These are phyloP conservation scores for Cacoxenus indagator DNA, from an alignment of 2,888 invertebrate genomes.

Conservation along the genomic window DNA sequence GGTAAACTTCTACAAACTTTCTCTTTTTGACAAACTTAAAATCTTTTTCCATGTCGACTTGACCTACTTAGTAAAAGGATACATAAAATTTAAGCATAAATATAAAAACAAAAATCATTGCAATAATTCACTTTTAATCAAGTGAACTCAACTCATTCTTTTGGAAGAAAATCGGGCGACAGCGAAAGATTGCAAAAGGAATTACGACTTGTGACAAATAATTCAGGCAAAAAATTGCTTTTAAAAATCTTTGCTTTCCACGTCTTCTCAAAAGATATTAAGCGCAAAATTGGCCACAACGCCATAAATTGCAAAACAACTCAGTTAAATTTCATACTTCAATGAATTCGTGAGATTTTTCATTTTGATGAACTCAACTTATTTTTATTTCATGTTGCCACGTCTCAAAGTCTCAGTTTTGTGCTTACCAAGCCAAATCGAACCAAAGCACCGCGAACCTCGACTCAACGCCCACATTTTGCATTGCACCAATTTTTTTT, in stretches of 20 bases:
- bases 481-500: neutral
- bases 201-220: constrained; percentile 3
- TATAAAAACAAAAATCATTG: neutral
- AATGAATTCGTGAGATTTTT: constrained; percentile 65
- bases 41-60: neutral
- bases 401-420: constrained; percentile 19
- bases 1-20: too few relatives aligned
- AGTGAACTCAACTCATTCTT: neutral
- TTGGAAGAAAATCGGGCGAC: neutral
- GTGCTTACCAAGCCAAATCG: neutral
- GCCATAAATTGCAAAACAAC: neutral
- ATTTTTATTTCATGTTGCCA: neutral
- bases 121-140: neutral
- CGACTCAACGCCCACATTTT: constrained; percentile 11
- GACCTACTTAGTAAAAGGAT: constrained; percentile 5
- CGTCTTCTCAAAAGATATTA: neutral
- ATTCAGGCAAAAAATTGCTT: constrained; percentile 1
- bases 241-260: neutral
- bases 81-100: neutral
- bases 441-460: neutral
- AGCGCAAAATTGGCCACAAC: neutral
- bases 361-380: constrained; percentile 65
- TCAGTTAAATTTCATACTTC: neutral
- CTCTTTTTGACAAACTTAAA: neutral
- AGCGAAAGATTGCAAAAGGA: neutral